Evolutionary conservation across 1,140 invertebrate species (phyloP).

Genomic region (Leptopilina boulardi): DNA sequence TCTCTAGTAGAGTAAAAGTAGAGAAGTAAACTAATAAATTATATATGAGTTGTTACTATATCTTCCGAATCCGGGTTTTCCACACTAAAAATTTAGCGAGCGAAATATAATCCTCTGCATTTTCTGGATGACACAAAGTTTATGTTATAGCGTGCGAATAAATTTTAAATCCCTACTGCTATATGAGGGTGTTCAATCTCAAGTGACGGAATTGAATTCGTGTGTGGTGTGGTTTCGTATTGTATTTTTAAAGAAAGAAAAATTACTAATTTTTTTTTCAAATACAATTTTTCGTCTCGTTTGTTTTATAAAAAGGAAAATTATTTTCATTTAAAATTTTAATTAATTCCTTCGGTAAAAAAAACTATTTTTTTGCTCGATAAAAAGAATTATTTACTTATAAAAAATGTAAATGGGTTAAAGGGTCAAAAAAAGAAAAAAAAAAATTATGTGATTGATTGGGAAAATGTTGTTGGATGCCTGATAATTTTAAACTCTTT

Average conservation of each 20-base stretch:
- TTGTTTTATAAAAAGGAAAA: too few species aligned
- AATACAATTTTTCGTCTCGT: too few species aligned
- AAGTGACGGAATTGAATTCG: not conserved
- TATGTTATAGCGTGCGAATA: constrained; percentile 7
- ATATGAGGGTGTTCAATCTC: not conserved
- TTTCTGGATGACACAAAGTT: not conserved
- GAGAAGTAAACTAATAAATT: constrained; percentile 53
- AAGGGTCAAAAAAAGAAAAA: not conserved
- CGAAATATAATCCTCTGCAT: constrained; percentile 22
- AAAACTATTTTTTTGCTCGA: too few species aligned
- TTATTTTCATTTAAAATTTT: too few species aligned
- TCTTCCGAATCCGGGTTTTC: constrained; percentile 41
- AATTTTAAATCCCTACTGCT: not conserved
- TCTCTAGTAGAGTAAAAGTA: constrained; percentile 19
- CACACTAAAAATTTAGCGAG: constrained; percentile 38
- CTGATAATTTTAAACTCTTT: not conserved
- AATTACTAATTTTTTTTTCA: too few species aligned
- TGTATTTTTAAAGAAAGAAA: too few species aligned
- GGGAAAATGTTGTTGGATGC: not conserved
- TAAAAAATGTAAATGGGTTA: not conserved
- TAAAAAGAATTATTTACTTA: too few species aligned
- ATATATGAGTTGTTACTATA: constrained; percentile 44
- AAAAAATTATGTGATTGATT: not conserved
- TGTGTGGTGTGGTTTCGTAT: not conserved
- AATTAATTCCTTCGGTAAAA: too few species aligned